These are phyloP conservation scores for Macroglossus sobrinus DNA, from an alignment of 2,113 vertebrate species.

Conservation along the genomic window DNA sequence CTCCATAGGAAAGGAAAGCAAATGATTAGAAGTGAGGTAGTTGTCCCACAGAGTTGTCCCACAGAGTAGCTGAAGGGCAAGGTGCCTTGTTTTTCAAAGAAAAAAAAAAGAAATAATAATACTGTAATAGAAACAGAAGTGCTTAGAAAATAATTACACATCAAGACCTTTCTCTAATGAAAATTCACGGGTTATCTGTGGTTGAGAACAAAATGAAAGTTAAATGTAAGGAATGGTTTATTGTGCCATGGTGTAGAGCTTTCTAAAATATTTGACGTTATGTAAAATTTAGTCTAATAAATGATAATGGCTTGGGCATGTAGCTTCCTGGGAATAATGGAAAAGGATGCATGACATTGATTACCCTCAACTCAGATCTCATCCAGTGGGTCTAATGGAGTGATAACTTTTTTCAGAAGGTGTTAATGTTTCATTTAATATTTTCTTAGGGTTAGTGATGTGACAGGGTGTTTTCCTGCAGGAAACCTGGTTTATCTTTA, in stretches of 20 bases:
- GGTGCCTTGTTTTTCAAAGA: background rate
- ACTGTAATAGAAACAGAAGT: too few relatives aligned
- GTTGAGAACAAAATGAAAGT: slow-evolving; percentile 16
- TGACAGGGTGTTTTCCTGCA: background rate
- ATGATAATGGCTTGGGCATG: background rate
- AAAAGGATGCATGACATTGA: background rate
- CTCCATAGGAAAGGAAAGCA: background rate
- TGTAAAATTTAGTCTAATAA: background rate
- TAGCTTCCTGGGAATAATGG: background rate
- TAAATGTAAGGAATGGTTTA: background rate
- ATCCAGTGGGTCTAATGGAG: background rate
- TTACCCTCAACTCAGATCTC: background rate
- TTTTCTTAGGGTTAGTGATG: background rate
- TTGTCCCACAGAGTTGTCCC: background rate
- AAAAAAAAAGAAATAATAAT: too few relatives aligned
- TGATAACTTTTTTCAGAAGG: background rate
- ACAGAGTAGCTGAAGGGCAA: background rate
- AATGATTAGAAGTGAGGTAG: background rate
- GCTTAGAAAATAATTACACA: background rate
- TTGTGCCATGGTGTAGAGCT: background rate
- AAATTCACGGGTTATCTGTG: background rate
- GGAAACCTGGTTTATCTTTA: background rate
- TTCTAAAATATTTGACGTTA: background rate
- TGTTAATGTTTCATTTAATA: background rate
- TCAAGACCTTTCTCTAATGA: background rate